These are phyloP conservation scores for Pelodiscus sinensis DNA, from an alignment of 2,113 vertebrate species.

Conservation along the genomic window DNA sequence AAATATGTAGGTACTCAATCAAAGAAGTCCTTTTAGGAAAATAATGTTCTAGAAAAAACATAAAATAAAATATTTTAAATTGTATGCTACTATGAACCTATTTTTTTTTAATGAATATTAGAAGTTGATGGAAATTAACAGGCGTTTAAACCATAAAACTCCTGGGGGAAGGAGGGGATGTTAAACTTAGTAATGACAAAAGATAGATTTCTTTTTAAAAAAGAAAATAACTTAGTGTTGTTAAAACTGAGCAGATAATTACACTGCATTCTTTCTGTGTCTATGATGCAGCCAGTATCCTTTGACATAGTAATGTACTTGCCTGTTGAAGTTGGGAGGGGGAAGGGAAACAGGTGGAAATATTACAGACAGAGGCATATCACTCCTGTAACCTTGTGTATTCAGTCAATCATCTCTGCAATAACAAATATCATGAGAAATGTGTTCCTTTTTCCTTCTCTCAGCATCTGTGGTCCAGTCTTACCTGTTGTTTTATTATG, in stretches of 20 bases:
- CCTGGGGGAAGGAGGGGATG: background rate
- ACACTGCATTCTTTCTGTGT: background rate
- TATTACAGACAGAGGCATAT: background rate
- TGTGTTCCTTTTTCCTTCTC: accelerated
- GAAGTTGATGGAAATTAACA: background rate
- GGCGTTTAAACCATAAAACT: background rate
- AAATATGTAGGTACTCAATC: constrained; percentile 25
- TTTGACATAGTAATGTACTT: background rate
- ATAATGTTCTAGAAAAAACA: background rate
- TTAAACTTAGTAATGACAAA: background rate
- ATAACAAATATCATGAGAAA: background rate
- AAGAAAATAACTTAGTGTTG: background rate
- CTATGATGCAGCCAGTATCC: background rate
- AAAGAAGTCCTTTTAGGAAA: constrained; percentile 17
- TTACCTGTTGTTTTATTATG: background rate
- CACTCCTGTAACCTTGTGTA: background rate
- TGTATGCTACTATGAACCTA: background rate
- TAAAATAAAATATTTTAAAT: constrained; percentile 7
- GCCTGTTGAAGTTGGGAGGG: background rate
- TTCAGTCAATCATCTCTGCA: background rate
- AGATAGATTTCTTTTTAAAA: background rate
- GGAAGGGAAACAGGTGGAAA: background rate
- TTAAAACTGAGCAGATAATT: constrained; percentile 19
- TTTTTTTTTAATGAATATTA: background rate
- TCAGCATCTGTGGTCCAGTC: background rate